These are phyloP conservation scores for Melolontha melolontha DNA, from an alignment of 2,888 invertebrate species.

Conservation along the genomic window DNA sequence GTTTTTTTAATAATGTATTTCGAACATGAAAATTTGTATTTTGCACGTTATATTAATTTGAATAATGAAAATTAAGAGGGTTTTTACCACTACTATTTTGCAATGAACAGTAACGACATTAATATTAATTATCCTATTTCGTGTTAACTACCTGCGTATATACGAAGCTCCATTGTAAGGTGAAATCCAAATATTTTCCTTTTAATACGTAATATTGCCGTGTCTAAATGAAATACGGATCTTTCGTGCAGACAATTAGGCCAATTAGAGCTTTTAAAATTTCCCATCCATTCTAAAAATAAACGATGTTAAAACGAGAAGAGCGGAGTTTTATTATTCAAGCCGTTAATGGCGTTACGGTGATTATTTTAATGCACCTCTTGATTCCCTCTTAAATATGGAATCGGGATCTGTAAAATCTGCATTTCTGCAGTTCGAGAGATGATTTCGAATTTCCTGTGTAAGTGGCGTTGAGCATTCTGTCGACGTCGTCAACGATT, in stretches of 20 bases:
- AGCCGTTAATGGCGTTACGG: conserved; percentile 30
- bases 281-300: conserved; percentile 30
- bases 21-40: too few species aligned
- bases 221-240: conserved; percentile 27
- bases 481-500: not conserved
- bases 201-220: conserved; percentile 11
- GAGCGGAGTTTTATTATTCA: conserved; percentile 29
- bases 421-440: conserved; percentile 30
- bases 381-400: conserved; percentile 33
- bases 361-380: conserved; percentile 38
- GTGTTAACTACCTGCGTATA: too few species aligned
- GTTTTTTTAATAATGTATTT: too few species aligned
- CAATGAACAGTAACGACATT: too few species aligned
- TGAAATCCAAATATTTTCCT: conserved; percentile 16
- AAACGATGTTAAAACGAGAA: conserved; percentile 16
- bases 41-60: too few species aligned
- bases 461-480: conserved; percentile 1
- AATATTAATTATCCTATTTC: too few species aligned
- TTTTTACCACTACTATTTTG: too few species aligned
- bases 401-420: conserved; percentile 28
- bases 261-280: conserved; percentile 33
- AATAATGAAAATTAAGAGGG: too few species aligned
- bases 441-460: conserved; percentile 7
- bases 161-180: too few species aligned
- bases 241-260: conserved; percentile 31